These are phyloP conservation scores for Sparidentex hasta DNA, from an alignment of 2,797 vertebrate species.

Conservation along the genomic window DNA sequence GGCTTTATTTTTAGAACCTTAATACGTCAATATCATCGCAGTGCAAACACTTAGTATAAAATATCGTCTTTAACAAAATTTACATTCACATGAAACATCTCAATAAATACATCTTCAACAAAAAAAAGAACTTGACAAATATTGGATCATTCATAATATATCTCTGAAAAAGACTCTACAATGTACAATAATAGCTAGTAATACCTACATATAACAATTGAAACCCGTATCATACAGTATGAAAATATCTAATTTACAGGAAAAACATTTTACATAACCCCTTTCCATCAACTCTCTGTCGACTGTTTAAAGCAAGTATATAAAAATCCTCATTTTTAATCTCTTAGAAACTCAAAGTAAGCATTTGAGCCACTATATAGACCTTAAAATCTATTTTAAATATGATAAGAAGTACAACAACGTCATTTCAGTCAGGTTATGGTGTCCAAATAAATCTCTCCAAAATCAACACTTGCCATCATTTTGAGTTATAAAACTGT, in stretches of 20 bases:
- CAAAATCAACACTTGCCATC: slow-evolving; percentile 58
- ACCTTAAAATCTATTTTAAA: slow-evolving; percentile 61
- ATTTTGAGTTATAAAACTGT: slow-evolving; percentile 70
- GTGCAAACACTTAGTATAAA: slow-evolving; percentile 89
- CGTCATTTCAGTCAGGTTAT: slow-evolving; percentile 42
- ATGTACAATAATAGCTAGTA: slow-evolving; percentile 77
- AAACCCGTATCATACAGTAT: slow-evolving; percentile 87
- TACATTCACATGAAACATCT: slow-evolving; percentile 88
- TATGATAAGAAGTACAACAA: slow-evolving; percentile 52
- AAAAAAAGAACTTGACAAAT: slow-evolving; percentile 84
- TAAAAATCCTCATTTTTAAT: slow-evolving; percentile 78
- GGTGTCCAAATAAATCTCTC: slow-evolving; percentile 58
- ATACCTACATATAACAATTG: slow-evolving; percentile 82
- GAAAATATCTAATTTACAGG: slow-evolving; percentile 88
- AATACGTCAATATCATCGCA: slow-evolving; percentile 80
- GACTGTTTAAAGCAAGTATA: slow-evolving; percentile 74
- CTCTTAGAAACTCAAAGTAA: slow-evolving; percentile 69
- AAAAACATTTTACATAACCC: slow-evolving; percentile 83
- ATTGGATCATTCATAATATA: slow-evolving; percentile 81
- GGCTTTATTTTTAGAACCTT: slow-evolving; percentile 77
- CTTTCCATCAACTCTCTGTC: slow-evolving; percentile 57
- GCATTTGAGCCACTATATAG: slow-evolving; percentile 57
- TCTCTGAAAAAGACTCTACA: slow-evolving; percentile 78
- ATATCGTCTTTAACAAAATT: slow-evolving; percentile 87
- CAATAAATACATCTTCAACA: slow-evolving; percentile 84